Evolutionary conservation across 2,888 invertebrate species (phyloP), one percentile per base, ranked within the genome.

Genomic region (Bellardia pandia): DNA sequence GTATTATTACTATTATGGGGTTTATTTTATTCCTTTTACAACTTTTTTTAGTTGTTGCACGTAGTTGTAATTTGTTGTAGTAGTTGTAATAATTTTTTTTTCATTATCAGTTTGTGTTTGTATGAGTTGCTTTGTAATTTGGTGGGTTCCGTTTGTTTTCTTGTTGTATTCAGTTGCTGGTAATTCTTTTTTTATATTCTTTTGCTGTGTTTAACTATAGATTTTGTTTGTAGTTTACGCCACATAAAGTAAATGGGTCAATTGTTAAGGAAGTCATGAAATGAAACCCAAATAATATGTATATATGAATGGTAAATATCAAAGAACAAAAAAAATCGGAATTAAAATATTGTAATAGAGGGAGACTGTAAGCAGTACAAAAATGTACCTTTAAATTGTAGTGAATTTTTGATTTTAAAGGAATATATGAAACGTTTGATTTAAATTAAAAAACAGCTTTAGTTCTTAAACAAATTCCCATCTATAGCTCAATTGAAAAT

Each of bases 211-310:
- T 64, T 51, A 71, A 56, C 68, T 33, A 30, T 33, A 71, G 30
- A 68, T 71, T 86, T 51, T 84, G 84, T 86, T 86, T 86, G 79
- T 75, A 82, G 88, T 91, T 91, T 90, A 90, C 91, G 90, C 89
- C 89, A 91, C 92, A 91, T 91, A 91, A 91, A 91, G 89, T 90
- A 91, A 91, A 90, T 92, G 90, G 91, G 91, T 92, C 92, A 92
- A 91, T 92, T 91, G 91, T 90, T 91, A 68, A 85, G 78, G 71
- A 81, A 87, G 56, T 87, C 78, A 56, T 85, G 48, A 53, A 82
- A 85, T 37, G 71, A 82, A 75, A 48, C 64, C 69, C 77, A 77
- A 77, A 71, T 77, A 51, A 68, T 72, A 58, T 66, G 14, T 23
- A 23, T 23, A 23, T 23, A 23, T 23, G 51, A 51, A 40, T 80